Evolutionary conservation across 2,888 invertebrate species (phyloP).

Genomic region (Orthosia cruda): DNA sequence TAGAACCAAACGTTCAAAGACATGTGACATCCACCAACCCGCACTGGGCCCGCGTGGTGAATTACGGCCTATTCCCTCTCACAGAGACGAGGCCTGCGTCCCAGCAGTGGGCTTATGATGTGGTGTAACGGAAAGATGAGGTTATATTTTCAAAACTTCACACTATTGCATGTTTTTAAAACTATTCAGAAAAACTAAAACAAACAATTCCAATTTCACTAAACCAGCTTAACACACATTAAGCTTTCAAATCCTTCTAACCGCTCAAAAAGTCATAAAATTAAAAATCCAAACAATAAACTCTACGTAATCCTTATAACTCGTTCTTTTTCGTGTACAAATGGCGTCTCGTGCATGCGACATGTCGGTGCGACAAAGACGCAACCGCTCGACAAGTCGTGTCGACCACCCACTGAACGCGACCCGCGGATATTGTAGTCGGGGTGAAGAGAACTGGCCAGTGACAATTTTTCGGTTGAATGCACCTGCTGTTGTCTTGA

Average conservation of each 20-base stretch:
- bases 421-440: constrained; percentile 64
- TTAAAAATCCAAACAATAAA: constrained; percentile 63
- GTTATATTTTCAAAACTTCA: no score
- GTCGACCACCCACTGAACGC: constrained; percentile 76
- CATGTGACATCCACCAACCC: no score
- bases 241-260: constrained; percentile 23
- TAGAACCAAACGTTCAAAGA: no score
- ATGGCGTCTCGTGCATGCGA: constrained; percentile 66
- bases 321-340: constrained; percentile 55
- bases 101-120: no score
- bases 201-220: constrained; percentile 7
- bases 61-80: no score
- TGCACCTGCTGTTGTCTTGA: constrained; percentile 22
- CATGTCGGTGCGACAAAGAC: constrained; percentile 68
- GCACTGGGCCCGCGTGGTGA: no score
- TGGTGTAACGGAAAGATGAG: no score
- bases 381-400: constrained; percentile 67
- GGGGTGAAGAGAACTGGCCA: constrained; percentile 61
- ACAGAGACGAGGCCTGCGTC: no score
- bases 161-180: not conserved
- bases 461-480: constrained; percentile 30
- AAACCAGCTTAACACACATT: constrained; percentile 17
- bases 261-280: constrained; percentile 50
- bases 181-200: not conserved
- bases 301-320: constrained; percentile 53